phyloP scores from a whole-genome alignment of 2,888 invertebrate genomes.

The Amblyjoppa fuscipennis region DNA sequence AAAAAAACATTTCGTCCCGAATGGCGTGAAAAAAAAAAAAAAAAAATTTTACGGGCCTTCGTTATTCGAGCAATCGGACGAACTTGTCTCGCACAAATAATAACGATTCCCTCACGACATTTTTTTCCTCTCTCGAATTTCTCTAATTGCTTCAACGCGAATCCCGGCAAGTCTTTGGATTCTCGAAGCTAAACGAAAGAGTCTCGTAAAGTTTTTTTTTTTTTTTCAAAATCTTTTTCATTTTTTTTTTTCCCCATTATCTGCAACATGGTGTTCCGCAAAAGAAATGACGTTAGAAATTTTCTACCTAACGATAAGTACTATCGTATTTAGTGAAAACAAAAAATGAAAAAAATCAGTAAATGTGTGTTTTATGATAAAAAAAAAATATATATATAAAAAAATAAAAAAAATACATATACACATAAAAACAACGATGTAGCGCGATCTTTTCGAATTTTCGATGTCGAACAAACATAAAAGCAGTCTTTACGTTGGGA shows the following conservation, averaged over 20 bases:
- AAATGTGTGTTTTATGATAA: constrained; percentile 62
- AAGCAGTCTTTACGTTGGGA: constrained; percentile 20
- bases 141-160: not conserved
- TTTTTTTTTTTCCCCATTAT: constrained; percentile 27
- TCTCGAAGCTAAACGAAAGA: not conserved
- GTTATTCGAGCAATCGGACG: not conserved
- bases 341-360: constrained; percentile 37
- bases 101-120: not conserved
- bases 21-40: not conserved
- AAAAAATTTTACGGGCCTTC: not conserved
- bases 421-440: constrained; percentile 57
- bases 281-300: constrained; percentile 56
- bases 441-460: constrained; percentile 49
- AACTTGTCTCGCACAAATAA: not conserved
- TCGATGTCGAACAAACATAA: constrained; percentile 51
- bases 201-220: not conserved
- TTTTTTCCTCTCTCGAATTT: not conserved
- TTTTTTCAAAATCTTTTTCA: not conserved
- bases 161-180: not conserved
- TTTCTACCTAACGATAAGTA: constrained; percentile 69
- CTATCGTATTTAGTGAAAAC: constrained; percentile 42
- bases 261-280: constrained; percentile 59
- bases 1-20: not conserved
- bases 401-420: constrained; percentile 42
- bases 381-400: not conserved